Evolutionary conservation across 2,113 vertebrate species (phyloP).

Genomic region (Neolamprologus toae): DNA sequence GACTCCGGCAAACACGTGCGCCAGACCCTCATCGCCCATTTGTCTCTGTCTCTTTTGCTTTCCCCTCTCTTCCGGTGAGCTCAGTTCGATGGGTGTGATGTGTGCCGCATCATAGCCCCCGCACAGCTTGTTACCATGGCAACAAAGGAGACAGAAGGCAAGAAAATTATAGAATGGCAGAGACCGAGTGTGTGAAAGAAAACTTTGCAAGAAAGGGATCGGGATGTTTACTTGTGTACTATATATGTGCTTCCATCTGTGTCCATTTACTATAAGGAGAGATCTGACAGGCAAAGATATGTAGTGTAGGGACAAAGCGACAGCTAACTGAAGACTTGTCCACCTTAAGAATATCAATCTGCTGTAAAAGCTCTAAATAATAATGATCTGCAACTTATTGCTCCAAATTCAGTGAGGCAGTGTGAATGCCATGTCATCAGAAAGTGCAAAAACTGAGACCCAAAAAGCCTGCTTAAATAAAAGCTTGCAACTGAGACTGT

Average conservation of each 20-base stretch:
- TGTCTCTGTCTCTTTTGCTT: constrained; percentile 10
- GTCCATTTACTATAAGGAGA: not conserved
- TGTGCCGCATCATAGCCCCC: constrained; percentile 55
- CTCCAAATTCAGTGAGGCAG: not conserved
- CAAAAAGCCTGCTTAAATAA: not conserved
- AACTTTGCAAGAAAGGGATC: constrained; percentile 13
- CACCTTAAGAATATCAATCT: not conserved
- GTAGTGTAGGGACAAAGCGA: not conserved
- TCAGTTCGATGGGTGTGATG: constrained; percentile 41
- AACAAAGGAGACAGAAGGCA: constrained; percentile 49
- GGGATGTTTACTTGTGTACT: constrained; percentile 9
- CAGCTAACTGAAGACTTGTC: not conserved
- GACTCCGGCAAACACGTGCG: not conserved
- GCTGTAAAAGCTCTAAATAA: not conserved
- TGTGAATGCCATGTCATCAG: not conserved
- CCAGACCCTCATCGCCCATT: not conserved
- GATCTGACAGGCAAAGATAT: not conserved
- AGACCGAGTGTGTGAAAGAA: not conserved
- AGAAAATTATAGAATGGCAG: constrained; percentile 37
- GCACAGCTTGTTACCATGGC: constrained; percentile 64
- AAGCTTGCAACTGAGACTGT: not conserved
- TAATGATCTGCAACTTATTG: not conserved
- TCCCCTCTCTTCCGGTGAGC: constrained; percentile 21
- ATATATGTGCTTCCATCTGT: not conserved
- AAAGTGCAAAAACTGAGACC: not conserved